Percentiles rank a stretch among this genome's conserved stretches.
Evolutionary conservation across 2,113 vertebrate species (phyloP).

Genomic region (Herpetotheres cachinnans): DNA sequence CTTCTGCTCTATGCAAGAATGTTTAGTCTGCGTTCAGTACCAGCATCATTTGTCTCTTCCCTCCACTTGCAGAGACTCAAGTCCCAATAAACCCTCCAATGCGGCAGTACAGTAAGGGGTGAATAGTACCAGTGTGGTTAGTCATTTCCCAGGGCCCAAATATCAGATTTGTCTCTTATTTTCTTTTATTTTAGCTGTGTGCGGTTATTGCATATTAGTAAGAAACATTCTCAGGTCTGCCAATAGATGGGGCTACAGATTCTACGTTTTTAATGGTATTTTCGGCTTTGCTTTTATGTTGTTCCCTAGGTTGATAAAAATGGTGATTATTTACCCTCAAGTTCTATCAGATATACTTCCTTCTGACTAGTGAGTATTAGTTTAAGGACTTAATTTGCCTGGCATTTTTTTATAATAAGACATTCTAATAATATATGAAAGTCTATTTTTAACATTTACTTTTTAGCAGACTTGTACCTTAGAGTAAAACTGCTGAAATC

Average conservation of each 20-base stretch:
- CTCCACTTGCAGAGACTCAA: not conserved
- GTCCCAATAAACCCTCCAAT: not conserved
- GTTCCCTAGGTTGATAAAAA: not conserved
- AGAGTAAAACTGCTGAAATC: not conserved
- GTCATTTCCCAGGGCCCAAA: not conserved
- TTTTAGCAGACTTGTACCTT: not conserved
- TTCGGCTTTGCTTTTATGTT: not conserved
- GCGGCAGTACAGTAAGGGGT: not conserved
- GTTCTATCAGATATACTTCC: not conserved
- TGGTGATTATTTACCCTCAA: not conserved
- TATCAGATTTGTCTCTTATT: not conserved
- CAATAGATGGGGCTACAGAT: slow-evolving; percentile 33
- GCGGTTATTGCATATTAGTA: accelerated
- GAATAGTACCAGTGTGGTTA: not conserved
- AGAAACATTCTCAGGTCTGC: not conserved
- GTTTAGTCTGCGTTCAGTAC: not conserved
- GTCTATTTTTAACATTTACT: not conserved
- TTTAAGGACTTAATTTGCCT: not conserved
- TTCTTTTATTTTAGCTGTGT: not conserved
- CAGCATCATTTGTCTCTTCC: not conserved
- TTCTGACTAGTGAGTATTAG: not conserved
- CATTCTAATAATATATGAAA: not conserved
- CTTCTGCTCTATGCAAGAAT: not conserved
- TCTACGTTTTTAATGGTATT: not conserved
- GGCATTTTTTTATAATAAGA: not conserved